Percentiles rank a stretch among this genome's conserved stretches.
Conservation (phyloP, 1,140 invertebrate species). For the Colletes gigas region DNA sequence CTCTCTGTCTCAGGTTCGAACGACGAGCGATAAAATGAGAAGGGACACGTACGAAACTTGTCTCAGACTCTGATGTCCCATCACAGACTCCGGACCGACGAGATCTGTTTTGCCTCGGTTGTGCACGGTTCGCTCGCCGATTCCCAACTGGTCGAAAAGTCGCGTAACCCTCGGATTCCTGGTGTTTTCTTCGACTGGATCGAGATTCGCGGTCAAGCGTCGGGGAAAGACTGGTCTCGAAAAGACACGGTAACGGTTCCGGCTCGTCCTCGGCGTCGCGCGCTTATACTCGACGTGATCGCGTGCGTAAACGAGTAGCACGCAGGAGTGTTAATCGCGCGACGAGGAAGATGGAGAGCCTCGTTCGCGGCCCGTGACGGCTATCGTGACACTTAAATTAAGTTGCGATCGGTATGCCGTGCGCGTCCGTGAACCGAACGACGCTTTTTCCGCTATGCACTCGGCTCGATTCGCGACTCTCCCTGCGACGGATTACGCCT, state of each 20-base stretch:
- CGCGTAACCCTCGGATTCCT: background rate
- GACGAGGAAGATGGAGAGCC: constrained; percentile 20
- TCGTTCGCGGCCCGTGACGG: constrained; percentile 13
- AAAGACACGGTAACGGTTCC: constrained; percentile 73
- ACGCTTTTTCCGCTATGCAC: constrained; percentile 40
- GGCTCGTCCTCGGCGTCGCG: constrained; percentile 62
- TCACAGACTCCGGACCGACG: background rate
- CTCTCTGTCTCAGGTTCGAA: background rate
- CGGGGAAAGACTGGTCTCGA: constrained; percentile 72
- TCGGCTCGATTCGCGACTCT: background rate
- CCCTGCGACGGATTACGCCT: no score
- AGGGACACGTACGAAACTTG: background rate
- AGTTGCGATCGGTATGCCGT: constrained; percentile 46
- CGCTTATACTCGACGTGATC: constrained; percentile 46
- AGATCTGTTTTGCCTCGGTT: background rate
- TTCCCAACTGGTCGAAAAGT: constrained; percentile 20
- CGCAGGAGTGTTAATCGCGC: constrained; percentile 42
- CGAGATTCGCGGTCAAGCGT: constrained; percentile 65
- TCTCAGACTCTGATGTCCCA: background rate
- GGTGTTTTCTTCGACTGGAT: constrained; percentile 36
- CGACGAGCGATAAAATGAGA: background rate
- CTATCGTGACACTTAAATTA: constrained; percentile 45
- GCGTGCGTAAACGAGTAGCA: constrained; percentile 34
- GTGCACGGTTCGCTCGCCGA: background rate
- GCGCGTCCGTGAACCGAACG: constrained; percentile 32